Conservation (phyloP, 1,140 invertebrate genomes). For the Drepana arcuata region DNA sequence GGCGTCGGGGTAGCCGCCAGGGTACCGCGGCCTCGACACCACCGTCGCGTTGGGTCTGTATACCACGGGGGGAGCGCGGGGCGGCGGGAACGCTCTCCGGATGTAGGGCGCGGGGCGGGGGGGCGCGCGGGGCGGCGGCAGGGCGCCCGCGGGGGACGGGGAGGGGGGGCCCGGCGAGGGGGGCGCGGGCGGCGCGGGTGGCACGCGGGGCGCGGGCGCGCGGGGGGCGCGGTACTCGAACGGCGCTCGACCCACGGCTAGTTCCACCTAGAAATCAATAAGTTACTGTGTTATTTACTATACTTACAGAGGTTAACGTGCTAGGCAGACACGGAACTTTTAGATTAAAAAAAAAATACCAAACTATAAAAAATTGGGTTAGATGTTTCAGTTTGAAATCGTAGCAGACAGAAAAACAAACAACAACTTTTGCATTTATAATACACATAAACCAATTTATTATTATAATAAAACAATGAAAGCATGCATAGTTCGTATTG, state of each 20-base stretch:
- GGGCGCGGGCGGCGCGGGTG: not conserved
- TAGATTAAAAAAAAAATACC: too few species aligned
- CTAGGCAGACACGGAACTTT: too few species aligned
- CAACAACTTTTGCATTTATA: too few species aligned
- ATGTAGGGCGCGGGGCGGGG: constrained; percentile 23
- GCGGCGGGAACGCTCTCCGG: constrained; percentile 21
- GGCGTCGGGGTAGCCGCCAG: constrained; percentile 35
- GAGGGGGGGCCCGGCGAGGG: constrained; percentile 21
- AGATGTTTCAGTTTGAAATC: too few species aligned
- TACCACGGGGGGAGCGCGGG: constrained; percentile 12
- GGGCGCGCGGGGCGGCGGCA: constrained; percentile 22
- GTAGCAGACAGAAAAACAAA: too few species aligned
- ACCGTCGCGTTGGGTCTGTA: constrained; percentile 38
- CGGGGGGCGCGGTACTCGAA: constrained; percentile 63
- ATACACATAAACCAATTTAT: too few species aligned
- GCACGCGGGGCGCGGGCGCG: constrained; percentile 49
- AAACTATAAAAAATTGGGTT: too few species aligned
- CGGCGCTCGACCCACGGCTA: constrained; percentile 48
- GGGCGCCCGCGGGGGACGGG: constrained; percentile 15
- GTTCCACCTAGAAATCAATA: constrained; percentile 65
- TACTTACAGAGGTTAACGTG: too few species aligned
- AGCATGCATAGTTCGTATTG: too few species aligned
- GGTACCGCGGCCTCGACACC: constrained; percentile 38
- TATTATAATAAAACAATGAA: too few species aligned
- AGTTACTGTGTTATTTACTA: too few species aligned